Conservation (phyloP, 2,888 invertebrate genomes). For the Scaptomyza cyrtandrae region DNA sequence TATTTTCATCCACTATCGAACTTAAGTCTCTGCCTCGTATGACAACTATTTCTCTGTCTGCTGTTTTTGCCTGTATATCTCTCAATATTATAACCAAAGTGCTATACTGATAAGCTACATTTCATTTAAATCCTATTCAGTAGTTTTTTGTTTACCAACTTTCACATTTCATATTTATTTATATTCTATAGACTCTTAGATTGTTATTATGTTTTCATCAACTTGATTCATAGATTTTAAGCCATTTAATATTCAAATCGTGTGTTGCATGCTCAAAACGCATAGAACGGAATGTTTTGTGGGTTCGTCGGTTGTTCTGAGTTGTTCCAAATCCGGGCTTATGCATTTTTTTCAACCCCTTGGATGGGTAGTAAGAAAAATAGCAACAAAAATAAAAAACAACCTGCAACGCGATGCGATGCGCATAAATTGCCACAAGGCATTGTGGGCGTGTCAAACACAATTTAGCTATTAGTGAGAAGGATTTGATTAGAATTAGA, state of each 20-base stretch:
- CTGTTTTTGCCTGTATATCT: no score
- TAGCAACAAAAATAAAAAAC: conserved; percentile 16
- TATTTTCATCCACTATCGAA: no score
- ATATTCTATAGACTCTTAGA: no score
- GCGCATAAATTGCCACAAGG: conserved; percentile 60
- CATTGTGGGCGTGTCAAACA: conserved; percentile 56
- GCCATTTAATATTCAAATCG: background rate
- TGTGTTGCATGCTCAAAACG: background rate
- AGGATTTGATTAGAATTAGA: conserved; percentile 76
- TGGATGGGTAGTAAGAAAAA: no score
- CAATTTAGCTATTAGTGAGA: conserved; percentile 72
- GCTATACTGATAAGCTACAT: no score
- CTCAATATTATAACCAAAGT: no score
- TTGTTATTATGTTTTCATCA: background rate
- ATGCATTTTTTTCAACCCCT: conserved; percentile 1
- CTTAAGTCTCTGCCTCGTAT: no score
- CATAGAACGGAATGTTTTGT: background rate
- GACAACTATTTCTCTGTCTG: no score
- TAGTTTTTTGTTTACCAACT: no score
- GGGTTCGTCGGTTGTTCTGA: background rate
- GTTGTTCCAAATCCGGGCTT: conserved; percentile 6
- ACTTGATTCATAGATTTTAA: background rate
- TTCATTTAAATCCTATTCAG: no score
- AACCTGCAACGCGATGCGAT: conserved; percentile 43
- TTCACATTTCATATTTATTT: no score